Conservation (phyloP, 2,113 vertebrate genomes). For the Gracilinanus agilis region DNA sequence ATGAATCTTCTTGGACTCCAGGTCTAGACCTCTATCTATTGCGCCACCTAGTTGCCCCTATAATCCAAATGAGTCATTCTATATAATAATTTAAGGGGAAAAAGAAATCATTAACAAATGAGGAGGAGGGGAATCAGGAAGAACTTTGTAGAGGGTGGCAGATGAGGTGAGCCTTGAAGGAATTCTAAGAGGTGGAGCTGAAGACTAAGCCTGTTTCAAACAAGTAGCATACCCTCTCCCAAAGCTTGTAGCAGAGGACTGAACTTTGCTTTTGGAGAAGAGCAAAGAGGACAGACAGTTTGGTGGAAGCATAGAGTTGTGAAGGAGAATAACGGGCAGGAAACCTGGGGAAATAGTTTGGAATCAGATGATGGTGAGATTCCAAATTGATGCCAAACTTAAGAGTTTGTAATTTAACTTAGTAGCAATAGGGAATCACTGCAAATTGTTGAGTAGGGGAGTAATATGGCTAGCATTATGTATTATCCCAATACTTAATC, state of each 20-base stretch:
- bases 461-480: not conserved
- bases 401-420: not conserved
- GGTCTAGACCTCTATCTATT: no score
- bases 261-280: not conserved
- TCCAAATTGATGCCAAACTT: not conserved
- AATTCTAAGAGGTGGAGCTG: not conserved
- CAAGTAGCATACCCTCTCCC: not conserved
- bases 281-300: not conserved
- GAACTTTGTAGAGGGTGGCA: not conserved
- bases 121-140: not conserved
- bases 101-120: not conserved
- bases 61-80: not conserved
- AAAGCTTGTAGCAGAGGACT: not conserved
- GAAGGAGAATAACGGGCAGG: not conserved
- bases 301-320: not conserved
- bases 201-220: not conserved
- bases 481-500: not conserved
- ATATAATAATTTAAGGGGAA: not conserved
- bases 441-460: not conserved
- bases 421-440: not conserved
- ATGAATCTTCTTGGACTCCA: no score
- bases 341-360: not conserved
- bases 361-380: not conserved
- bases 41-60: no score
- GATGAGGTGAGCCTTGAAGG: not conserved